Conservation (phyloP, 2,113 vertebrate species). For the Ginglymostoma cirratum region DNA sequence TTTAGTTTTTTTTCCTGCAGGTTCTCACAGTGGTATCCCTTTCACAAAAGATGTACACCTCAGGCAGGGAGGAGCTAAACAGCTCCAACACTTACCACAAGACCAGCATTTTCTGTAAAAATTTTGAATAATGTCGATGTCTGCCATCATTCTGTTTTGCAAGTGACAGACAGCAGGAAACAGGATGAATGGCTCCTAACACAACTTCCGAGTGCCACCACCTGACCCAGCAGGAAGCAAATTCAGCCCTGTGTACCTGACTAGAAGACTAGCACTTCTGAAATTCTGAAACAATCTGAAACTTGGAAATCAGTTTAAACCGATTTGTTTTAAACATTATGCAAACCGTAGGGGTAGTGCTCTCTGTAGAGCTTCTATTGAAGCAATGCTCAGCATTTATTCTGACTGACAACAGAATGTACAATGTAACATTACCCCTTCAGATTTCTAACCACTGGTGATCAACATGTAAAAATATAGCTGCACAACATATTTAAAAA, state of each 20-base stretch:
- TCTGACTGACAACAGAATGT: not conserved
- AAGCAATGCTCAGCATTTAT: not conserved
- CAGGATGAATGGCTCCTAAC: not conserved
- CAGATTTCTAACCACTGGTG: constrained; percentile 18
- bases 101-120: not conserved
- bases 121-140: not conserved
- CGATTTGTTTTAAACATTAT: not conserved
- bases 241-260: not conserved
- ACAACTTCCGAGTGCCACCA: not conserved
- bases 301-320: not conserved
- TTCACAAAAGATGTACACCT: not conserved
- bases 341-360: not conserved
- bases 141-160: not conserved
- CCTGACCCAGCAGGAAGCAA: not conserved
- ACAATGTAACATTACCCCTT: constrained; percentile 23
- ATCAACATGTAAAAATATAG: constrained; percentile 26
- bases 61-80: not conserved
- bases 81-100: not conserved
- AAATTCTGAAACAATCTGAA: not conserved
- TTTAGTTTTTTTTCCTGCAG: not conserved
- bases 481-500: constrained; percentile 30
- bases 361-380: not conserved
- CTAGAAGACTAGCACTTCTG: not conserved
- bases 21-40: not conserved
- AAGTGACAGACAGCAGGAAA: not conserved